Base-by-base conservation (phyloP, 2,888 invertebrate species). In the Trichopoda pennipes region DNA sequence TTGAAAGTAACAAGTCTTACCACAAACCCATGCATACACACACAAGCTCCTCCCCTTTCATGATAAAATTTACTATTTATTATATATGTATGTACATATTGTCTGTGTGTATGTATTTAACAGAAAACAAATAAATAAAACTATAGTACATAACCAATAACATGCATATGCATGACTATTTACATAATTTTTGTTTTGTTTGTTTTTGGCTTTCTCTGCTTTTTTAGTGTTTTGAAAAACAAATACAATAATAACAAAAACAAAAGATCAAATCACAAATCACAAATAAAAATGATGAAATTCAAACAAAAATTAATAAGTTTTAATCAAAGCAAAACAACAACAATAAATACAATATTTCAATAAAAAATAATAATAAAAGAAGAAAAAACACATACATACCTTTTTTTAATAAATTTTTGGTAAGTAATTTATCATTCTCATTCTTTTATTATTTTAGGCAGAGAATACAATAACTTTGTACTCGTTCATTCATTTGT, bases 351-450 rank as follows among this genome's bases (percentile, higher is more conserved):
- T 38, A 42, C 8, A 66, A 66, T 32, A 42, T 68, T 68, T 68
- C 60, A 77, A 77, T 77, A 77, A 77, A 77, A 63, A 55, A n/a
- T 75, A 44, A 58, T 51, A 23, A 35, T 55, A 32, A 69, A 68
- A 66, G 1, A 68, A 42, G 0, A 68, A 51, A 47, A 32, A 17
- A 19, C 4, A 12, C 12, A 51, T 19, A 3, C 9, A 49, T 51
- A 51, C 2, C 8, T 68, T 28, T 35, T 51, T 58, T 75, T 44
- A 58, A 66, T 42, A 23, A 61, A 2, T 23, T 47, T n/a, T 49
- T n/a, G 58, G 72, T 72, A 72, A 72, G 72, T 72, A 61, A 14
- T 10, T 19, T n/a, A 42, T n/a, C 7, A 28, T 28, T 4, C 3
- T 28, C 28, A 28, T 28, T 28, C 8, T 7, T 28, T 28, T 28